Evolutionary conservation across 2,888 invertebrate genomes (phyloP).

Genomic region (Pollenia labialis): DNA sequence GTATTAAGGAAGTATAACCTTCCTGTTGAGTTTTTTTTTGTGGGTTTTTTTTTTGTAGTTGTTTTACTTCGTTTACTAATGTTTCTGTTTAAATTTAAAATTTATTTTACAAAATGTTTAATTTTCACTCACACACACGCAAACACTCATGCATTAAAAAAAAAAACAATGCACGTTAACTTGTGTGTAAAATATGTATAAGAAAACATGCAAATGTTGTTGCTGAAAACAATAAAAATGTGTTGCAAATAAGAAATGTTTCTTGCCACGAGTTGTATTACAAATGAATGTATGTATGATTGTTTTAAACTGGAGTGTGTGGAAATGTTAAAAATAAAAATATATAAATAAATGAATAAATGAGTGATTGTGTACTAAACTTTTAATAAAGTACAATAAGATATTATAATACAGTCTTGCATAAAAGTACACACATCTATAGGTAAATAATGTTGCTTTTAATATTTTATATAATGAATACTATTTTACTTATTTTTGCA

Average conservation of each 20-base stretch:
- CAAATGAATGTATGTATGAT: background rate
- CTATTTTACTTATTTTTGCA: conserved; percentile 4
- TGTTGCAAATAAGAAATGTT: conserved; percentile 33
- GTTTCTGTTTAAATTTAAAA: conserved; percentile 53
- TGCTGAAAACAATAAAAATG: conserved; percentile 51
- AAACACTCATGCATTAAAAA: background rate
- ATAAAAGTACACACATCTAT: conserved; percentile 2
- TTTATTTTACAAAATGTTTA: conserved; percentile 44
- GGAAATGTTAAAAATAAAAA: conserved; percentile 6
- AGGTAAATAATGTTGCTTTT: conserved; percentile 35
- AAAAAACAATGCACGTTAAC: conserved; percentile 57
- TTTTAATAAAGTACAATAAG: conserved; percentile 68
- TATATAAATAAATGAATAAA: conserved; percentile 14
- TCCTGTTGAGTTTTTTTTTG: conserved; percentile 72
- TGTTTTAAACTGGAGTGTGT: background rate
- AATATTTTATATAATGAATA: conserved; percentile 51
- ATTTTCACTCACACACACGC: background rate
- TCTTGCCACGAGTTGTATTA: conserved; percentile 3
- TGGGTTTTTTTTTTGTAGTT: conserved; percentile 28
- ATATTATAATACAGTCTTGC: conserved; percentile 46
- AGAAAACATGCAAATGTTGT: conserved; percentile 57
- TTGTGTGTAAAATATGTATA: conserved; percentile 26
- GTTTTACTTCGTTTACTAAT: conserved; percentile 11
- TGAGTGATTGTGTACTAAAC: conserved; percentile 59
- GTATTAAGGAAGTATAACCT: conserved; percentile 76